Base-by-base conservation (phyloP, 2,888 invertebrate genomes). In the Gandaritis pyraliata region DNA sequence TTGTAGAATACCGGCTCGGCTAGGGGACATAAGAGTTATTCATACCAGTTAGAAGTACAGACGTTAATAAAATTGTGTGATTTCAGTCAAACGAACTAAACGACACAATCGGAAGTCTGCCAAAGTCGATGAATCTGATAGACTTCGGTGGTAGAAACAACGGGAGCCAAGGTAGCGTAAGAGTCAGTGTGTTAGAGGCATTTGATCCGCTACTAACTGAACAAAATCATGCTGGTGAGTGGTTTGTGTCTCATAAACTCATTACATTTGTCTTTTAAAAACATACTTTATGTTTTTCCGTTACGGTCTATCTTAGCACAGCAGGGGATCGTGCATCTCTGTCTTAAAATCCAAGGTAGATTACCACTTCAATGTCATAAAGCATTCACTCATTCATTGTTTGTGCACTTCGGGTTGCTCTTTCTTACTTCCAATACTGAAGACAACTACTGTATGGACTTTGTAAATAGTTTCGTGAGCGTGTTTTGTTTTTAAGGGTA, bases 171-270 rank as follows among this genome's bases (percentile, higher is more conserved):
- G 92, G 92, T 86, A 92, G 90, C 87, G 92, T 92, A 79, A 84
- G 92, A 83, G 93, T 92, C 76, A 96, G 96, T 89, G 95, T 97
- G 76, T 88, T 97, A 76, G 97, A 97, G 85, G 96, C 96, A 66
- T 97, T 97, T 85, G 97, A 97, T 94, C 97, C 97, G 50, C 93
- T 97, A 81, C 92, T 96, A 76, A 93, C 94, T 76, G 94, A 95
- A 71, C 89, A 89, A 72, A 87, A 90, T 81, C 92, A 88, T 82
- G 81, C 88, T 72, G 94, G 94, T 94, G 91, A 90, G 88, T 89
- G 85, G 83, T 78, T 75, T 83, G 81, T 86, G 78, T 84, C 64
- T 75, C 80, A 80, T 76, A 30, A 11, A 23, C 29, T 16, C 13
- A 49, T 70, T 60, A 48, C 50, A 59, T 68, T 57, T 66, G 65